Conservation (phyloP, 37 sponge, comb jelly and placozoan genomes). For the Halisarca cf. caerulea region DNA sequence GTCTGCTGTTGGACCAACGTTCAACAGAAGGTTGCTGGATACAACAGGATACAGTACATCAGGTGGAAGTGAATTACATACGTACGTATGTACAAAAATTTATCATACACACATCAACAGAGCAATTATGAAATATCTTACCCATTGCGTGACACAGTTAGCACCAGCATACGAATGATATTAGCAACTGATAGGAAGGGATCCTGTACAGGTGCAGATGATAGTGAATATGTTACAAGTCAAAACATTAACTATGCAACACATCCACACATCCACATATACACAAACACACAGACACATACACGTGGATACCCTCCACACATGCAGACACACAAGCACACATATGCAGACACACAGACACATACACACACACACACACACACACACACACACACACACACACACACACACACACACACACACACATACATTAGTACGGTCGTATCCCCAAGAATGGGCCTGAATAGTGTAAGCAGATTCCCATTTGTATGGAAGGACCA, state of each 20-base stretch:
- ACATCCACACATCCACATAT: no score
- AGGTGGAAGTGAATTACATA: no score
- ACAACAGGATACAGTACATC: neutral
- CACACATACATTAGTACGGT: slow-evolving; percentile 29
- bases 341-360: no score
- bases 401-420: neutral
- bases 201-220: no score
- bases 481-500: slow-evolving; percentile 64
- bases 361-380: slow-evolving; percentile 13
- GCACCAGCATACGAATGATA: slow-evolving; percentile 59
- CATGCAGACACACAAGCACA: no score
- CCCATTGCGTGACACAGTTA: slow-evolving; percentile 70
- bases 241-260: no score
- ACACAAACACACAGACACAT: no score
- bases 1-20: slow-evolving; percentile 81
- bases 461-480: slow-evolving; percentile 77
- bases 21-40: slow-evolving; percentile 73
- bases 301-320: no score
- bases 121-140: slow-evolving; percentile 4
- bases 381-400: no score
- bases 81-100: no score
- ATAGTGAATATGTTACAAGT: no score
- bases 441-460: slow-evolving; percentile 73
- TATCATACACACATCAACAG: no score
- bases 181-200: slow-evolving; percentile 26